A percentile compares a stretch with the other conserved stretches of the same genome.
Conservation (phyloP, 1,140 invertebrate species). For the Zaprionus inermis region DNA sequence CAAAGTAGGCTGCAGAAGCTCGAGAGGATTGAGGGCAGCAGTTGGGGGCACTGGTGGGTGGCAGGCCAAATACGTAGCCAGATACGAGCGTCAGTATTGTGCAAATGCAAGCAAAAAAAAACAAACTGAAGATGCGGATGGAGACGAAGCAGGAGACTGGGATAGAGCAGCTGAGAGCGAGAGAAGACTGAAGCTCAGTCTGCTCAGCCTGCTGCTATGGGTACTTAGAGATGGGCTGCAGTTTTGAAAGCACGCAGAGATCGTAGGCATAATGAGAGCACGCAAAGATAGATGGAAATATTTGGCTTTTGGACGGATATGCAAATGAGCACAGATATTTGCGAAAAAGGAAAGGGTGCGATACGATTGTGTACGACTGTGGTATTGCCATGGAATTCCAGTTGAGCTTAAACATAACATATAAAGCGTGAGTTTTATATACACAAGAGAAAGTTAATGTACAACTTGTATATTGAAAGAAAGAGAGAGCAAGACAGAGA, state of each 20-base stretch:
- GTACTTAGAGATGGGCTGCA: background rate
- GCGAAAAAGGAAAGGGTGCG: background rate
- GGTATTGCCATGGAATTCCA: background rate
- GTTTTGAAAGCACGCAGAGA: background rate
- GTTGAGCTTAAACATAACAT: background rate
- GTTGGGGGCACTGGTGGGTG: background rate
- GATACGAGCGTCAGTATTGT: constrained; percentile 65
- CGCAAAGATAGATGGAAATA: background rate
- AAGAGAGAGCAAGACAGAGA: background rate
- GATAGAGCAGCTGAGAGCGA: constrained; percentile 5
- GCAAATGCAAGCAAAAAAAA: constrained; percentile 81
- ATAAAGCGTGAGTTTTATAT: constrained; percentile 2
- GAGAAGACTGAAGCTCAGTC: constrained; percentile 9
- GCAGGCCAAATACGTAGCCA: constrained; percentile 49
- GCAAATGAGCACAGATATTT: constrained; percentile 4
- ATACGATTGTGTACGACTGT: background rate
- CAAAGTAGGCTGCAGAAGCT: constrained; percentile 32
- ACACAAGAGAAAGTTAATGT: background rate
- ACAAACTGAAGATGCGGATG: constrained; percentile 39
- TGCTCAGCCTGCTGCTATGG: background rate
- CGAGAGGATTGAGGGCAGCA: background rate
- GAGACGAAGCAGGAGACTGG: background rate
- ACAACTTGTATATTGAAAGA: background rate
- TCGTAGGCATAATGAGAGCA: background rate
- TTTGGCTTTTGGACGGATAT: background rate